Evolutionary conservation across 2,113 vertebrate species (phyloP), one percentile per base, ranked within the genome.

Genomic region (Kryptolebias marmoratus): DNA sequence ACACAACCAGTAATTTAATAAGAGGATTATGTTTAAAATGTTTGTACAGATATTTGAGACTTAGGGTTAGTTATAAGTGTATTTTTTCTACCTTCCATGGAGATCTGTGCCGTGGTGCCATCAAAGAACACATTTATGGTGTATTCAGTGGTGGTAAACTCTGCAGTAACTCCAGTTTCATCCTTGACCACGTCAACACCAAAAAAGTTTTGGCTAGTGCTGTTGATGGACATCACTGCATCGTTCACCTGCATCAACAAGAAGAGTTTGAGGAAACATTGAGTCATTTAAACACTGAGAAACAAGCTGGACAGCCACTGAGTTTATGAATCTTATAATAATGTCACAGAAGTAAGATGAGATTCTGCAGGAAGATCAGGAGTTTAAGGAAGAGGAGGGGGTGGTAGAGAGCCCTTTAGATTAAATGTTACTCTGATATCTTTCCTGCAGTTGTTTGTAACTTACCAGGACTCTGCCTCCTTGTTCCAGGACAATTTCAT

Each of bases 161-260:
- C 30, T 27, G 69, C 76, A 0, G 49, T 62, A 12, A 78, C 50
- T 67, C 68, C 69, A 28, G 42, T 67, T 31, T 67, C 4, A 54
- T 64, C 61, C 53, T 58, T 54, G 11, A 12, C 48, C 13, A 72
- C 18, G 4, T 15, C 2, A 18, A 72, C 61, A 2, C 30, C 42
- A 8, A 22, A 0, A 54, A 15, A 13, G 7, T 16, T 2, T 49
- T 47, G 15, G 50, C n/a, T 27, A 14, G 36, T 22, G 11, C 49
- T 12, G 2, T 4, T 11, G 1, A 69, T 45, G 31, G 12, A 53
- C 68, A 71, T 22, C 14, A 5, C 0, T 44, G 31, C 11, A n/a
- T 18, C 1, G 18, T 70, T 39, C 13, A 70, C 8, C 67, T 70
- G 56, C 9, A 7, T 31, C 22, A 39, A 6, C 11, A 4, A 1